Evolutionary conservation across 2,113 vertebrate species (phyloP), one percentile per base, ranked within the genome.

Genomic region (Gobiocypris rarus): DNA sequence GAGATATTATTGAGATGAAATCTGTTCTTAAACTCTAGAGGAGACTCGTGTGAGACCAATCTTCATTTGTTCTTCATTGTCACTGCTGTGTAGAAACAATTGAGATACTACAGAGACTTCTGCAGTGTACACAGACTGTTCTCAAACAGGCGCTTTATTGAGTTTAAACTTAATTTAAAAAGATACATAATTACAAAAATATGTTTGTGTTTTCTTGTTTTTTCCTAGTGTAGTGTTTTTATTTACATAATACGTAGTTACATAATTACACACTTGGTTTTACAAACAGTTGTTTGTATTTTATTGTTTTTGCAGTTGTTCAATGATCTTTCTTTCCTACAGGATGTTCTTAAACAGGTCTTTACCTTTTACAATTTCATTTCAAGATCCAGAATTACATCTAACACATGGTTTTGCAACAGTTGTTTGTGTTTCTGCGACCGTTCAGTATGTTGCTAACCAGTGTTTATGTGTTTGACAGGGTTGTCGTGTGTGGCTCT

Each of bases 401-500:
- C 10, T 3, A 45, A 45, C n/a, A 3, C 5, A 14, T 78, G 13
- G 65, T 56, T 63, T 11, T 86, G 17, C 17, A 69, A 69, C 17
- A 41, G 65, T 22, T 41, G 34, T 69, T 70, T 70, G 4, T 34
- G 31, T 78, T 43, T 83, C 11, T 69, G 11, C 74, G 31, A 71
- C 31, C 73, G 41, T 52, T 77, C 56, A 45, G 34, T 63, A 80
- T 76, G 48, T 52, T 82, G 22, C 22, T 54, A 38, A 61, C 22
- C 26, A 48, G 31, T 54, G 13, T 61, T 41, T 73, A 11, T 82
- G 41, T 85, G 89, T 1, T 14, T 84, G 92, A 11, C 93, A 99
- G 97, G 97, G 98, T 2, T 93, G 96, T 28, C 96, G 96, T 6
- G 96, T 99, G 85, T 99, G 98, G 98, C 89, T 99, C 83, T 91